Evolutionary conservation across 2,797 vertebrate genomes (phyloP), one percentile per base, ranked within the genome.

Genomic region (Galaxias olidus): DNA sequence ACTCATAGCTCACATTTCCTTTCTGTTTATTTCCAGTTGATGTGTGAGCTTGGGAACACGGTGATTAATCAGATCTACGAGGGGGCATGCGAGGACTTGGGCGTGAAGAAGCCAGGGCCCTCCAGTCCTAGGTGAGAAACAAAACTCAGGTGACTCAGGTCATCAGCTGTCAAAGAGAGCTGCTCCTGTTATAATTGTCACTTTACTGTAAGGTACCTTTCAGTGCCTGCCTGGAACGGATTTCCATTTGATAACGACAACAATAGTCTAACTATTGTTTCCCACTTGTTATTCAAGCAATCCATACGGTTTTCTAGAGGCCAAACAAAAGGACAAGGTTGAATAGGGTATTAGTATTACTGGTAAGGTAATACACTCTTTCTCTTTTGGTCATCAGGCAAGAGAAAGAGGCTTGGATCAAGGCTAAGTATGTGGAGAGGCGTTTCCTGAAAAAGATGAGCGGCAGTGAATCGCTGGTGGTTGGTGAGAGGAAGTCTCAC

Each of bases 331-430:
- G 46, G 11, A 47, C 46, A 47, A 47, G 46, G 1, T 30, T 30
- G 6, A 47, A 12, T 12, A 11, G 46, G 10, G 12, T 47, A 11
- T 47, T 47, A 10, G 4, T 17, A n/a, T 4, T 4, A 17, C 4
- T 30, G 30, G 30, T 30, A 2, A 30, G n/a, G n/a, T n/a, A 30
- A 30, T 14, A 47, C 46, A 10, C 19, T 59, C 46, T 48, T 5
- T 15, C 19, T 8, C 20, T 13, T 13, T 17, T 46, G 4, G 10
- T 15, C 42, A 11, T 8, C 69, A 99, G 97, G 82, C 97, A 96
- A 84, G 95, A 97, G 91, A 99, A 98, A 71, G 97, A 99, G 75
- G 86, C 94, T n/a, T 99, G 97, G 96, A 98, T 98, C 80, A 97
- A 97, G 85, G 93, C 93, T 42, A 99, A 99, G 65, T 98, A 99